A percentile compares a stretch with the other conserved stretches of the same genome.
These are phyloP conservation scores for Limanda limanda DNA, from an alignment of 2,113 vertebrate species.

Conservation along the genomic window DNA sequence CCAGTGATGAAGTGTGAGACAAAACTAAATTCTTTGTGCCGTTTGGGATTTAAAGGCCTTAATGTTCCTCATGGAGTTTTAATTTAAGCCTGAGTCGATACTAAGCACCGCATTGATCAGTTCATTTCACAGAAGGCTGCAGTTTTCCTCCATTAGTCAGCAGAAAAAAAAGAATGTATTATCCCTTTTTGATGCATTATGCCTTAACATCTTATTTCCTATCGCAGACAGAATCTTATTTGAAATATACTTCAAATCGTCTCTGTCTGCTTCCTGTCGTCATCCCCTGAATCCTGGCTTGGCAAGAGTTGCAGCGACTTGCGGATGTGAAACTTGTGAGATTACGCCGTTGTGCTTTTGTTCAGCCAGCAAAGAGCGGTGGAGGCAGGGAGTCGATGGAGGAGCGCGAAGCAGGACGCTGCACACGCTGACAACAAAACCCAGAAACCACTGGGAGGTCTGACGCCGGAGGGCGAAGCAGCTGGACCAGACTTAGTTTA, in stretches of 20 bases:
- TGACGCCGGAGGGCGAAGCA: neutral
- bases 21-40: neutral
- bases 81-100: neutral
- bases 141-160: constrained; percentile 21
- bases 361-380: constrained; percentile 16
- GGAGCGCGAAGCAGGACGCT: neutral
- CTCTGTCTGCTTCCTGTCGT: neutral
- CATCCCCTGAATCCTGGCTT: neutral
- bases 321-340: constrained; percentile 1
- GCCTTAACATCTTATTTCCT: constrained; percentile 15
- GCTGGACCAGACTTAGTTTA: neutral
- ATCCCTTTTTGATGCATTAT: constrained; percentile 27
- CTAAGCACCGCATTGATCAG: neutral
- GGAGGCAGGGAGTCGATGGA: constrained; percentile 7
- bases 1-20: neutral
- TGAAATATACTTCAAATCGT: constrained; percentile 4
- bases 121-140: neutral
- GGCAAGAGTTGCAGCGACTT: constrained; percentile 11
- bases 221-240: neutral
- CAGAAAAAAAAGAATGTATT: constrained; percentile 30
- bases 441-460: neutral
- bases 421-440: constrained; percentile 29
- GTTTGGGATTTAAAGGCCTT: neutral
- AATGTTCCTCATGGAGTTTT: neutral
- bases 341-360: constrained; percentile 14